Conservation (phyloP, 1,140 invertebrate species). For the Elymnias hypermnestra region DNA sequence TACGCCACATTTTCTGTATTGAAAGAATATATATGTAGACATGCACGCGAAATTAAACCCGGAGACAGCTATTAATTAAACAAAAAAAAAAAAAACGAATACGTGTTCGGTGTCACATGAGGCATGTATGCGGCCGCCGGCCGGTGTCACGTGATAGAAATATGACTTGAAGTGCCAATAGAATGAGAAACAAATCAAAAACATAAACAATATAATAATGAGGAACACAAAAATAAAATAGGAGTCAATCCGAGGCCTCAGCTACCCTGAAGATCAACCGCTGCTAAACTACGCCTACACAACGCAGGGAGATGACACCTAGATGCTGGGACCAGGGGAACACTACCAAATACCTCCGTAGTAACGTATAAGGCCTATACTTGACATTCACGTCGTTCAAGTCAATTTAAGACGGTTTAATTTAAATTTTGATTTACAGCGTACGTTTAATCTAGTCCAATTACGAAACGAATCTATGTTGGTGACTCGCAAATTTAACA, state of each 20-base stretch:
- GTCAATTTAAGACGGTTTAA: constrained; percentile 20
- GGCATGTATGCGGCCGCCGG: constrained; percentile 51
- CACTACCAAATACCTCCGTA: constrained; percentile 28
- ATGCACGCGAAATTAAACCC: constrained; percentile 24
- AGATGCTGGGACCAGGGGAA: constrained; percentile 37
- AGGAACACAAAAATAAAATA: constrained; percentile 34
- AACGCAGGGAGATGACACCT: constrained; percentile 47
- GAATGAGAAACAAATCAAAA: constrained; percentile 42
- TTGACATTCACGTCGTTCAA: constrained; percentile 26
- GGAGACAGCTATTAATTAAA: constrained; percentile 25
- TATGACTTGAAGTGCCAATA: constrained; percentile 63
- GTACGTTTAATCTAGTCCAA: constrained; percentile 31
- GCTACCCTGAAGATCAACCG: constrained; percentile 53
- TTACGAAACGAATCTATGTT: constrained; percentile 50
- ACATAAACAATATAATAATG: constrained; percentile 33
- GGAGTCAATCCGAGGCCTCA: constrained; percentile 51
- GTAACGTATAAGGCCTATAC: too few species aligned
- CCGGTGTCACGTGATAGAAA: constrained; percentile 63
- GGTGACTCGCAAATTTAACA: constrained; percentile 47
- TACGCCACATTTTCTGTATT: constrained; percentile 8
- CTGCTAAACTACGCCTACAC: constrained; percentile 51
- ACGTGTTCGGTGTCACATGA: constrained; percentile 52
- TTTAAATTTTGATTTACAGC: constrained; percentile 19
- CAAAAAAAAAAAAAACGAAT: constrained; percentile 30
- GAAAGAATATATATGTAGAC: constrained; percentile 13